Base-by-base conservation (phyloP, 2,888 invertebrate species). In the Ophion ventricosus region DNA sequence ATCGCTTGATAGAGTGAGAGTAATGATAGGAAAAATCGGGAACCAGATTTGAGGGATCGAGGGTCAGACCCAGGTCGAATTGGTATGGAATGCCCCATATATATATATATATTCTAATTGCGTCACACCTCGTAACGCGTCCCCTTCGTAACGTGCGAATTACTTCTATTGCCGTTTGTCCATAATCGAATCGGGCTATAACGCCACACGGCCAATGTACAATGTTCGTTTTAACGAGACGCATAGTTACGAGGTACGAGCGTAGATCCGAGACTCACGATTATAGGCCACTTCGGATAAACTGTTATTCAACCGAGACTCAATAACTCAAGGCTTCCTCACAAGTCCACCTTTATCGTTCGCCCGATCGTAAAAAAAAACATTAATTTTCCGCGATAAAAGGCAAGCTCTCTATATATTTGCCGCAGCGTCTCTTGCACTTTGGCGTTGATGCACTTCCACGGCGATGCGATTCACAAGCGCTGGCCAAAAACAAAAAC, bases 201-300 rank as follows among this genome's bases (percentile, higher is more conserved):
- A 72, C 54, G 40, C 63, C 64, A 57, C 64, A 57, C 72, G 20
- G 59, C 40, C 4, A 40, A 72, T 72, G 40, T 72, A 57, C 59
- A 57, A 72, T n/a, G n/a, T 72, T 59, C 76, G 76, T 72, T 77
- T 66, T 72, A 82, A 77, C 72, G 72, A 59, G 66, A 59, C 69
- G 74, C 64, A 69, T 20, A 17, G 56, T 76, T 77, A 72, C 64
- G 76, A 54, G 40, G 59, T 64, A 72, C 66, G 76, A 82, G 72
- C 72, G 70, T 77, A 77, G 82, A 82, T 72, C 57, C 35, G 69
- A 59, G 70, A 72, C 56, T 77, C 57, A 54, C 72, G 76, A 82
- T 82, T 76, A 76, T 76, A 66, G 81, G 69, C 72, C 35, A 72
- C 25, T 72, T 40, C 64, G 49, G 29, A 54, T n/a, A 49, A 20